Percentiles rank a stretch among this genome's conserved stretches.
Conservation (phyloP, 2,888 invertebrate species). For the Neoaliturus tenellus region DNA sequence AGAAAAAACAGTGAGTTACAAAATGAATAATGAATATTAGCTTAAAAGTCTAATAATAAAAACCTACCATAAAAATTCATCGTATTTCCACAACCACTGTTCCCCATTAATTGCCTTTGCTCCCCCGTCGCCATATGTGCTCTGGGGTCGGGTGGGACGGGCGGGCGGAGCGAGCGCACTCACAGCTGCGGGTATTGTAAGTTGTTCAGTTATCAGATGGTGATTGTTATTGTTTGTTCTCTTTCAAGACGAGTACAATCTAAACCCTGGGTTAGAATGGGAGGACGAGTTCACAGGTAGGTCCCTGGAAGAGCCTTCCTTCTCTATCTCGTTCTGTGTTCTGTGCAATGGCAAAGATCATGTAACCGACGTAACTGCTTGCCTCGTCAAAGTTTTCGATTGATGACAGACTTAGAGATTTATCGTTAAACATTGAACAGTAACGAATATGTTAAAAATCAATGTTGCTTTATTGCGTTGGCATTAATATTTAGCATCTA, state of each 20-base stretch:
- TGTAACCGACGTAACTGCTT: neutral
- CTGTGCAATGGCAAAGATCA: neutral
- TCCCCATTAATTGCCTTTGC: too few species aligned
- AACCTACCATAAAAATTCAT: too few species aligned
- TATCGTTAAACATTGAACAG: too few species aligned
- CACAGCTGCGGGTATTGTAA: conserved; percentile 20
- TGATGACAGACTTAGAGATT: too few species aligned
- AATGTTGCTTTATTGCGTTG: too few species aligned
- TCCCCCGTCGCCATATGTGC: neutral
- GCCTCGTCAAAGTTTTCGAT: too few species aligned
- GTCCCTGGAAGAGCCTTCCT: conserved; percentile 73
- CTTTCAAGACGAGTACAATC: conserved; percentile 99
- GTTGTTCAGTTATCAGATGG: conserved; percentile 57
- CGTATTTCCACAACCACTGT: too few species aligned
- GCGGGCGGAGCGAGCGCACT: neutral
- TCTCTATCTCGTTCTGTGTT: conserved; percentile 48
- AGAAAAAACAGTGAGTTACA: too few species aligned
- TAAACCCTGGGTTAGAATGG: conserved; percentile 99
- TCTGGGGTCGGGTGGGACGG: neutral
- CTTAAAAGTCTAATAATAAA: too few species aligned
- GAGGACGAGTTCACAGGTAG: conserved; percentile 99
- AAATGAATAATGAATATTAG: too few species aligned
- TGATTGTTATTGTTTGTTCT: conserved; percentile 75
- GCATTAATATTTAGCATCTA: too few species aligned
- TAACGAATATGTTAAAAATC: too few species aligned